Evolutionary conservation across 2,888 invertebrate genomes (phyloP), one percentile per base, ranked within the genome.

Genomic region (Scotopteryx bipunctaria): DNA sequence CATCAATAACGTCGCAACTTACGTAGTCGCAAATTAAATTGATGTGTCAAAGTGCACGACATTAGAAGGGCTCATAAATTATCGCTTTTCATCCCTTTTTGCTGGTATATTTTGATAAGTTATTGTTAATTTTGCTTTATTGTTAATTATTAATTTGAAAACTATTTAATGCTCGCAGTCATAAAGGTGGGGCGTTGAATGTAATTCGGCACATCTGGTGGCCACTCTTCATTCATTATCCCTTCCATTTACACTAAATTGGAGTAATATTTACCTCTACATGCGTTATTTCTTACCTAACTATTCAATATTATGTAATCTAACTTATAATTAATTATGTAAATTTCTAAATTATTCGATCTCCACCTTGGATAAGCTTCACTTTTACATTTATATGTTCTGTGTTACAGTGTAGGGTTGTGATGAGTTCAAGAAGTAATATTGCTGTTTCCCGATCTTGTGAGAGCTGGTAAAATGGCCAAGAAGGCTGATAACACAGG

Each of bases 401-500:
- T 55, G 51, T 58, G 53, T 61, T 66, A 60, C 63, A 69, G 64
- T 66, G 64, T 68, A 65, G 71, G 79, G 73, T 83, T 86, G 88
- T 88, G 84, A 88, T 88, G 87, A 78, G 73, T 78, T 71, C 73
- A 67, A 58, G 67, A 76, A 78, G 74, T 80, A 74, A 73, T 70
- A 66, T 65, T 66, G 64, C 60, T 65, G 62, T 38, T 51, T 54
- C 5, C 19, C 33, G 67, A 71, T 69, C 67, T 64, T 64, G 65
- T 66, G 68, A 71, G 70, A 80, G 46, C 27, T 33, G 43, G 57
- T 87, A 81, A 68, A 73, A 95, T 95, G 95, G 95, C 95, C 61
- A 93, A 94, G 73, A 95, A 95, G 85, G 93, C 93, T 62, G 95
- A 95, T 60, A 83, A 82, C 73, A 74, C 75, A 55, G 93, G 94